Conservation (phyloP, 2,797 vertebrate genomes). For the Schizothorax lantsangensis region DNA sequence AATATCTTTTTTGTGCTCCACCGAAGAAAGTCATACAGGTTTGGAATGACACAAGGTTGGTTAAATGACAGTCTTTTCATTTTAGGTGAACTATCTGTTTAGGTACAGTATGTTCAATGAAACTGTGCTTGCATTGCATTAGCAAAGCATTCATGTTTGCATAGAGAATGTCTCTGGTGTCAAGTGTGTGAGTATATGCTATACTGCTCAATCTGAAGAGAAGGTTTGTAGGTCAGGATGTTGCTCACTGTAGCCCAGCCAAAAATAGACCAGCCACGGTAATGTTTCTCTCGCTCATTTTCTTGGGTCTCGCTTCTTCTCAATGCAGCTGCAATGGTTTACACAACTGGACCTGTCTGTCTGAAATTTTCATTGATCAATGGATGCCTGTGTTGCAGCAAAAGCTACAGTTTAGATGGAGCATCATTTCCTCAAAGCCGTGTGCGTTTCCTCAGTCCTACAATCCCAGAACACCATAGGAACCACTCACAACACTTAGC, state of each 20-base stretch:
- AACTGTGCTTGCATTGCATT: neutral
- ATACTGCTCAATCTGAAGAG: slow-evolving; percentile 48
- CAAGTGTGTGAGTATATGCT: slow-evolving; percentile 5
- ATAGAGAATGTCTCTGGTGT: neutral
- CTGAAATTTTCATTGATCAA: neutral
- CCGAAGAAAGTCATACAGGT: neutral
- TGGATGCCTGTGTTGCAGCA: neutral
- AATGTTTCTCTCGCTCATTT: slow-evolving; percentile 51
- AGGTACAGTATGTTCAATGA: neutral
- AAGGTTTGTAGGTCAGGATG: slow-evolving; percentile 75
- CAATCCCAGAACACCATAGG: neutral
- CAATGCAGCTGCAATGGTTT: neutral
- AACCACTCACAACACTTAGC: neutral
- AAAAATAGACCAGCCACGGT: slow-evolving; percentile 68
- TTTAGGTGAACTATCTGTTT: no score
- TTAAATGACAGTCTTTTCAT: no score
- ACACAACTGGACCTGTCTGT: neutral
- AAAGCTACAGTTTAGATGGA: neutral
- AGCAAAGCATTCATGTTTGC: neutral
- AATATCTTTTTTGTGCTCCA: neutral
- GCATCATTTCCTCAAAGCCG: neutral
- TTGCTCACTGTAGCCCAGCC: slow-evolving; percentile 60
- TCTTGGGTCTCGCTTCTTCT: neutral
- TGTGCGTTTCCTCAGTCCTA: neutral
- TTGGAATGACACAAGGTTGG: neutral